phyloP scores from a whole-genome alignment of 2,797 vertebrate species.

The Pantherophis alleghaniensis region DNA sequence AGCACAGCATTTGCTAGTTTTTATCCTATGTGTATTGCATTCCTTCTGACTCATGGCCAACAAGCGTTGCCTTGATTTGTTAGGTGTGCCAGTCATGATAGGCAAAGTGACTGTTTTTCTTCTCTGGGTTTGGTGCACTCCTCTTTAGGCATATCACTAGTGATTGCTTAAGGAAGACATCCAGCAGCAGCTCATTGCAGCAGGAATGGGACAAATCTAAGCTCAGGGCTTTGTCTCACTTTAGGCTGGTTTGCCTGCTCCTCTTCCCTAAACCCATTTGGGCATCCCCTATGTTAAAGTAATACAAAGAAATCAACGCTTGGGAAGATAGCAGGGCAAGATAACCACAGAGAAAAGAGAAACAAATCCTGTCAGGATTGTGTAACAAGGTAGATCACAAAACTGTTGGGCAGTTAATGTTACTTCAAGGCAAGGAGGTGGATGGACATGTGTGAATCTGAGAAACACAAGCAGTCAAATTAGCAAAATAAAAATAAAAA shows the following conservation, averaged over 20 bases:
- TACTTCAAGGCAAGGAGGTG: neutral
- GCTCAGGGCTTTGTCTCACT: neutral
- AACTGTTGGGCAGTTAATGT: neutral
- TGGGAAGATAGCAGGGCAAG: neutral
- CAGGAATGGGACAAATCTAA: neutral
- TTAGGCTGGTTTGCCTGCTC: neutral
- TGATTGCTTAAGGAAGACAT: neutral
- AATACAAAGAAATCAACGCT: neutral
- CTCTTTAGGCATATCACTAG: neutral
- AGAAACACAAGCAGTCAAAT: neutral
- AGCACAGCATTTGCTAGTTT: neutral
- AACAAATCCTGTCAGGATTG: neutral
- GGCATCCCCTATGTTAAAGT: neutral
- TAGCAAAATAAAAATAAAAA: neutral
- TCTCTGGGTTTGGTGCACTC: neutral
- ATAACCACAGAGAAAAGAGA: neutral
- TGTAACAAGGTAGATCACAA: neutral
- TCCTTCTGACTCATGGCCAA: neutral
- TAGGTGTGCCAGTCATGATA: neutral
- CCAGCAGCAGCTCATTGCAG: neutral
- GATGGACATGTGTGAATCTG: neutral
- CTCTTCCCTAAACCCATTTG: neutral
- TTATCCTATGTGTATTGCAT: neutral
- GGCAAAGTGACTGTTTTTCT: neutral
- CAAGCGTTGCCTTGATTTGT: neutral